Percentiles rank a stretch among this genome's conserved stretches.
phyloP scores from a whole-genome alignment of 1,140 invertebrate genomes.

The Trypoxylus dichotomus region DNA sequence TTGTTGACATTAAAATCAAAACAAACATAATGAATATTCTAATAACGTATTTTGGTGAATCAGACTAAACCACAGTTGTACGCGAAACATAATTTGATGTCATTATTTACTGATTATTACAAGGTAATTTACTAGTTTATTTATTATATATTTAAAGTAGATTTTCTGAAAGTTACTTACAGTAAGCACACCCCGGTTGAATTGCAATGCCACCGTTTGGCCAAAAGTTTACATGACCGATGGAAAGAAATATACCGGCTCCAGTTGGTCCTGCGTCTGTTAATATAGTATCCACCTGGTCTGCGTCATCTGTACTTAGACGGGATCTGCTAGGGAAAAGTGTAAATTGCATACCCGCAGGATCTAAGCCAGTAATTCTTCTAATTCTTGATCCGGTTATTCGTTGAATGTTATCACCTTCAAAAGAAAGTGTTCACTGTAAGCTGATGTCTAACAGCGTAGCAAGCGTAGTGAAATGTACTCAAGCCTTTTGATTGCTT shows the following conservation, averaged over 20 bases:
- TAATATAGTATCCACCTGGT: constrained; percentile 1
- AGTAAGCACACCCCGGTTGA: constrained; percentile 16
- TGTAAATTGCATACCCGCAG: constrained; percentile 24
- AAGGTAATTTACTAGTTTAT: too few species aligned
- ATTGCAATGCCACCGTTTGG: constrained; percentile 24
- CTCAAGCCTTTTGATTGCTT: too few species aligned
- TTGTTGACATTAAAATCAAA: too few species aligned
- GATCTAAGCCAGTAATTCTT: constrained; percentile 33
- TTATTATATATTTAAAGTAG: too few species aligned
- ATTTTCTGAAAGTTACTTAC: constrained; percentile 4
- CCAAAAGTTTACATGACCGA: constrained; percentile 23
- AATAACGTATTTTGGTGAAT: too few species aligned
- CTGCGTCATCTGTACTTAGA: background rate
- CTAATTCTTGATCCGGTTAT: background rate
- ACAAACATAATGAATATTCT: too few species aligned
- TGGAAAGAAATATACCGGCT: background rate
- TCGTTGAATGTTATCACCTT: background rate
- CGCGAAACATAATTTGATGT: too few species aligned
- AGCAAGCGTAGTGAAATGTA: too few species aligned
- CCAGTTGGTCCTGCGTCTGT: constrained; percentile 23
- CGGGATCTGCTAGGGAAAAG: background rate
- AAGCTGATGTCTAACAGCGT: too few species aligned
- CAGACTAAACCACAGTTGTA: too few species aligned
- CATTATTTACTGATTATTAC: too few species aligned
- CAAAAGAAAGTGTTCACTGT: background rate